These are phyloP conservation scores for Chlorocebus sabaeus DNA, from an alignment of 2,113 vertebrate genomes.

Conservation along the genomic window DNA sequence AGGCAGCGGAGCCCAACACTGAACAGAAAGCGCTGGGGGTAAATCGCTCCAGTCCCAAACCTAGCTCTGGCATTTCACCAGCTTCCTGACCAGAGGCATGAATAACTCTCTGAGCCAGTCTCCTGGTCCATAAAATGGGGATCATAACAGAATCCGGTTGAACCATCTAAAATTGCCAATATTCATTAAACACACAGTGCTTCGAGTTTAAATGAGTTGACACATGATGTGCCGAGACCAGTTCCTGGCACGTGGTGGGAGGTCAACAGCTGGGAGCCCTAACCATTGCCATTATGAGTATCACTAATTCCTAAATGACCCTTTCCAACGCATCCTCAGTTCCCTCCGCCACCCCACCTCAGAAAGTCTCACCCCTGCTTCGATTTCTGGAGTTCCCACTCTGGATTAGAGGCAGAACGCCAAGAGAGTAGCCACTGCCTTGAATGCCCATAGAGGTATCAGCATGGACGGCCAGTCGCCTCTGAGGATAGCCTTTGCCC, in stretches of 20 bases:
- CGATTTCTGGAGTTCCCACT: neutral
- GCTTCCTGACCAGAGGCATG: neutral
- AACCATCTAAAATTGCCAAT: neutral
- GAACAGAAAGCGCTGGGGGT: neutral
- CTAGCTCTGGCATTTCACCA: neutral
- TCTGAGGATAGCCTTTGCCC: neutral
- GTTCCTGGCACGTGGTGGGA: neutral
- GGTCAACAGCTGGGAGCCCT: neutral
- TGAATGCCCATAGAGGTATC: neutral
- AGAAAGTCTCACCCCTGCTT: neutral
- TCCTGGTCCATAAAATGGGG: neutral
- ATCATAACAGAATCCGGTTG: neutral
- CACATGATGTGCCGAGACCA: neutral
- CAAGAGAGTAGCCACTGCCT: neutral
- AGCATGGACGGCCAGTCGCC: neutral
- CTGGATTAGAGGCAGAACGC: neutral
- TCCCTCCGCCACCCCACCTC: neutral
- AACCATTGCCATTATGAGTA: too few relatives aligned
- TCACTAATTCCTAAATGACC: neutral
- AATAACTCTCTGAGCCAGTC: neutral
- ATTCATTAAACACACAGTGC: neutral
- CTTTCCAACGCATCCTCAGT: neutral
- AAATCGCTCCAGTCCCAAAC: neutral
- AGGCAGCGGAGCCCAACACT: neutral
- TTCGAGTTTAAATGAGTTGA: neutral